These are phyloP conservation scores for Pandemis corylana DNA, from an alignment of 2,888 invertebrate genomes.

Conservation along the genomic window DNA sequence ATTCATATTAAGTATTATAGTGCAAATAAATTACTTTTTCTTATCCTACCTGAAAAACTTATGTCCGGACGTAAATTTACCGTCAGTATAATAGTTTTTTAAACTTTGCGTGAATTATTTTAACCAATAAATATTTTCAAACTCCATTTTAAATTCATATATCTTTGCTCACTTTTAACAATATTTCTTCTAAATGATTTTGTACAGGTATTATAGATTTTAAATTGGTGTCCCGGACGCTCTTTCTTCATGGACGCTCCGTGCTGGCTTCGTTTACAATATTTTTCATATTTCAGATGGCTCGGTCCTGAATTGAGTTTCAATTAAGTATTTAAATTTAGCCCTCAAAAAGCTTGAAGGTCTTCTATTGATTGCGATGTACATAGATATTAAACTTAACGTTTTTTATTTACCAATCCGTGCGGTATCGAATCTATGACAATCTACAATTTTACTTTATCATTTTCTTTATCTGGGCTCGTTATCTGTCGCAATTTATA, in stretches of 20 bases:
- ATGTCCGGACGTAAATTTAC: background rate
- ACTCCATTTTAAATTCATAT: background rate
- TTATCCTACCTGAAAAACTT: background rate
- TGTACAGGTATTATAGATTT: background rate
- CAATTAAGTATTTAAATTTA: constrained; percentile 31
- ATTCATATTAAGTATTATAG: background rate
- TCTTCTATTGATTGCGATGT: constrained; percentile 1
- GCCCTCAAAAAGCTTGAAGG: constrained; percentile 24
- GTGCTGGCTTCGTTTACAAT: constrained; percentile 25
- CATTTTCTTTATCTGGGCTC: background rate
- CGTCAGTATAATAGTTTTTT: background rate
- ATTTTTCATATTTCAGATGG: constrained; percentile 20
- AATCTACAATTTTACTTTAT: constrained; percentile 11
- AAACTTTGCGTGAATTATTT: background rate
- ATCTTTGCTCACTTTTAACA: background rate
- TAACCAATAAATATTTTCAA: background rate
- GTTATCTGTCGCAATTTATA: background rate
- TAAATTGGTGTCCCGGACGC: background rate
- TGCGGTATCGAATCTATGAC: constrained; percentile 5
- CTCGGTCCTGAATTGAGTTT: constrained; percentile 24
- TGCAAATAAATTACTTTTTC: background rate
- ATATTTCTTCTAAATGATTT: background rate
- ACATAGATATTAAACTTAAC: background rate
- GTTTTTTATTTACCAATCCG: background rate
- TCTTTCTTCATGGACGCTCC: constrained; percentile 11